Evolutionary conservation across 2,797 vertebrate genomes (phyloP).

Genomic region (Erethizon dorsatum): DNA sequence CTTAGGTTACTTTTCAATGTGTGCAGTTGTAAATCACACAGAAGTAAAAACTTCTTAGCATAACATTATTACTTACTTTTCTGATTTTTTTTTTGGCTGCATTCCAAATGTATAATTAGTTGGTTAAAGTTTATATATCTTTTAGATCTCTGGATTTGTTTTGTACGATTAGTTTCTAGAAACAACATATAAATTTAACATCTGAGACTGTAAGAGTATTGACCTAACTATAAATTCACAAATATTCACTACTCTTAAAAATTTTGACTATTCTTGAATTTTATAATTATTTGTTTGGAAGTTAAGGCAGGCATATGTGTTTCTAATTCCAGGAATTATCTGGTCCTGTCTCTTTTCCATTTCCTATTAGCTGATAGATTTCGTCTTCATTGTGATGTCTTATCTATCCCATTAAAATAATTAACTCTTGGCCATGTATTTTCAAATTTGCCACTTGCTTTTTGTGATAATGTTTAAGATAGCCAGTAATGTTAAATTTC

Average conservation of each 20-base stretch:
- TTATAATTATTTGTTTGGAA: background rate
- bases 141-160: constrained; percentile 45
- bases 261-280: background rate
- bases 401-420: background rate
- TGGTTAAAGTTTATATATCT: background rate
- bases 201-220: background rate
- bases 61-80: constrained; percentile 52
- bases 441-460: background rate
- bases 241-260: background rate
- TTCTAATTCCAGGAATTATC: constrained; percentile 33
- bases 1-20: constrained; percentile 7
- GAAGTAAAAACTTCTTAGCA: background rate
- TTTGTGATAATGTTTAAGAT: background rate
- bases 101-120: background rate
- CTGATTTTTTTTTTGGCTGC: constrained; percentile 8
- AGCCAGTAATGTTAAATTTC: constrained; percentile 4
- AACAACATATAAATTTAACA: constrained; percentile 34
- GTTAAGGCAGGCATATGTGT: background rate
- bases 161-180: constrained; percentile 49
- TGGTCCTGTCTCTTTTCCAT: background rate
- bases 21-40: background rate
- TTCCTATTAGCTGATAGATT: background rate
- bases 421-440: background rate
- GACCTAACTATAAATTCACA: background rate
- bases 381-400: background rate